Base-by-base conservation (phyloP, 2,113 vertebrate species). In the Eurystomus gularis region DNA sequence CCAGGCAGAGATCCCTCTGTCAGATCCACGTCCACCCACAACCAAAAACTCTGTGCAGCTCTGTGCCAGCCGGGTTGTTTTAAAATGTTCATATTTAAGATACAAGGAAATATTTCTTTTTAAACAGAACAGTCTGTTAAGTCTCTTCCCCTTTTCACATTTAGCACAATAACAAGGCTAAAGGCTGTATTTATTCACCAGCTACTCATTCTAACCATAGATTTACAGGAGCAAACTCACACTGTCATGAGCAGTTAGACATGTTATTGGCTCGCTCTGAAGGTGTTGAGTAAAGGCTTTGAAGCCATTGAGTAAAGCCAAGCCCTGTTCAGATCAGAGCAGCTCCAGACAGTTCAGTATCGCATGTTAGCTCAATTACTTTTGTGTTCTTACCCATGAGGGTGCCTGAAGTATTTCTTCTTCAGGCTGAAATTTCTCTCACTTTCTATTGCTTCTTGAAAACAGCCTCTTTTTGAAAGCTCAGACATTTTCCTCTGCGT, bases 61-160 rank as follows among this genome's bases (percentile, higher is more conserved):
- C 48, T 60, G 46, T 33, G 57, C 62, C 3, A 7, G 82, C 26
- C 1, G 0, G 29, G 8, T 35, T 21, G 39, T 61, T 89, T 89
- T 51, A 60, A 72, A 89, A 69, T 4, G 9, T 24, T 89, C 9
- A 1, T 42, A 33, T 82, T 87, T 89, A 92, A 71, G 44, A 48
- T 70, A 85, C 80, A 55, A 87, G 91, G 95, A 97, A 96, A 96
- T 58, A 61, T 49, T 96, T 86, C 82, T 69, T 60, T 91, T 96
- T 54, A 82, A 94, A 96, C 86, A 97, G 96, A 96, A 96, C 90
- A 85, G 84, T 19, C 81, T 95, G 52, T 71, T 55, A 55, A 86
- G 90, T 77, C 82, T 96, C 92, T 96, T 96, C 96, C 92, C 80
- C 94, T 96, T 96, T 97, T 95, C 65, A n/a, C 57, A 42, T 82